phyloP scores from a whole-genome alignment of 2,113 vertebrate species.

The Falco punctatus region DNA sequence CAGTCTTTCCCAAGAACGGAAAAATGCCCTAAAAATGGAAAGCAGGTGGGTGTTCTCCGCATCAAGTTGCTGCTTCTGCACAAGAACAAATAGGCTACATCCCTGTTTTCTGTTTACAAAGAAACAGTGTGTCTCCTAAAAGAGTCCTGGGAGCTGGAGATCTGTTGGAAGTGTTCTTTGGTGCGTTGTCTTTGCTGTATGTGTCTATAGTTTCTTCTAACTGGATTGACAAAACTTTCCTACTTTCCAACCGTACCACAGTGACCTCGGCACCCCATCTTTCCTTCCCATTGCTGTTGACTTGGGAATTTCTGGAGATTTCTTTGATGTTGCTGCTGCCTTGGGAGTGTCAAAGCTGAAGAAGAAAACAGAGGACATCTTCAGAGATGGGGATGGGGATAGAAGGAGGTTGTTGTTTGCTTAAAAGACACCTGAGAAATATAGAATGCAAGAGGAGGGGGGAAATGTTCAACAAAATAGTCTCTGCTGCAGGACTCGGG shows the following conservation, averaged over 20 bases:
- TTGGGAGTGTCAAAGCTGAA: background rate
- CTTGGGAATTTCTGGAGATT: background rate
- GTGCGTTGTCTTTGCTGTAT: background rate
- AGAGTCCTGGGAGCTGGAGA: background rate
- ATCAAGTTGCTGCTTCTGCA: background rate
- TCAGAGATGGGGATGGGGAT: background rate
- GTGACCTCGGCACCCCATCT: background rate
- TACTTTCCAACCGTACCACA: background rate
- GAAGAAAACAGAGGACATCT: background rate
- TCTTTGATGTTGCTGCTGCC: background rate
- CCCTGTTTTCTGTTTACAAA: background rate
- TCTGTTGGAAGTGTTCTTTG: background rate
- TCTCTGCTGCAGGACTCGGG: background rate
- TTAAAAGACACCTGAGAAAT: background rate
- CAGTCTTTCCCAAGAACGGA: slow-evolving; percentile 41
- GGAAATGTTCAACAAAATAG: background rate
- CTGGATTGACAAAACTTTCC: background rate
- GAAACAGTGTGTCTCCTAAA: background rate
- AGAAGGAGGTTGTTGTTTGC: background rate
- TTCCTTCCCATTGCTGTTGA: background rate
- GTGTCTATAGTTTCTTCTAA: background rate
- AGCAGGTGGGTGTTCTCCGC: slow-evolving; percentile 61
- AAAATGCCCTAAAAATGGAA: slow-evolving; percentile 62
- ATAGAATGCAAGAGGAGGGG: background rate
- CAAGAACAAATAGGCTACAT: background rate